Base-by-base conservation (phyloP, 2,888 invertebrate genomes). In the Cephus runcator region DNA sequence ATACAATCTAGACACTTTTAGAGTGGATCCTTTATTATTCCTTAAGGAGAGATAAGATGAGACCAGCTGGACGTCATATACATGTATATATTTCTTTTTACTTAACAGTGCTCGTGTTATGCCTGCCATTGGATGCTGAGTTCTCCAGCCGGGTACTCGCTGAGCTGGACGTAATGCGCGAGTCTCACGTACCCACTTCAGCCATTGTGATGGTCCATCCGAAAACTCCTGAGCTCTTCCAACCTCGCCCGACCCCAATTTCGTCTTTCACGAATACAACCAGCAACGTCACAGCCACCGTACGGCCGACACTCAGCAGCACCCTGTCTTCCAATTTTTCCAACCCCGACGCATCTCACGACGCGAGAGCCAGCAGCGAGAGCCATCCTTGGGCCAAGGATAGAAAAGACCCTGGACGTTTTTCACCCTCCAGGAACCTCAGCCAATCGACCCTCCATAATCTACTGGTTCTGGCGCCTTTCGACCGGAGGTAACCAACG, bases 71-170 rank as follows among this genome's bases (percentile, higher is more conserved):
- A 33, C 15, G 23, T 12, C 36, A 12, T 35, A 6, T 35, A 11
- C 11, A 35, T 35, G 11, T 35, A 1, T 31, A 31, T 2, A 6
- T 35, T 15, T 71, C 15, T 34, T 73, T 73, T 12, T 23, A 31
- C n/a, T 77, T 90, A 90, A 76, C 92, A 93, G 93, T 91, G 15
- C 91, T 93, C 74, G 88, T 94, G 12, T 87, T 94, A 69, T 93
- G 93, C 85, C 88, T 93, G 79, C 92, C 93, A n/a, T 88, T 92
- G 77, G 91, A 92, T 83, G 90, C 91, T 34, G 86, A 88, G 73
- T 83, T 89, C 30, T 92, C 92, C 3, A 88, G 86, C 80, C 88
- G 82, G 33, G 91, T 93, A 69, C 87, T 93, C 73, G 83, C 88
- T 80, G 91, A 92, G 69, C 87, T 93, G 71, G 92, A 93, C 84